Percentiles rank a stretch among this genome's conserved stretches.
Evolutionary conservation across 2,797 vertebrate genomes (phyloP).

Genomic region (Gambelia wislizenii): DNA sequence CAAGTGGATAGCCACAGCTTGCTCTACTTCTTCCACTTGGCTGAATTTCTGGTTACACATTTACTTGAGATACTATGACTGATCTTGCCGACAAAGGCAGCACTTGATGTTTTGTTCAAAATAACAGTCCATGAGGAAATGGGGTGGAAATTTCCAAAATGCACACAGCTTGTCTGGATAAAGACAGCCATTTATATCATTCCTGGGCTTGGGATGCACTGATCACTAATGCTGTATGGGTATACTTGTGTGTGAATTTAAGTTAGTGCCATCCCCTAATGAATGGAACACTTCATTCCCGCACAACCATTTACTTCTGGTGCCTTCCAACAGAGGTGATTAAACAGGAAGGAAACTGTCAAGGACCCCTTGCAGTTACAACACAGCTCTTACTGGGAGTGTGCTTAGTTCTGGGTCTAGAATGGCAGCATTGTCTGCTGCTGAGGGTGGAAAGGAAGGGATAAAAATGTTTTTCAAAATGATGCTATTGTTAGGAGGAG

Average conservation of each 20-base stretch:
- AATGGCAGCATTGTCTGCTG: slow-evolving; percentile 14
- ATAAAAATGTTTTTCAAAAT: slow-evolving; percentile 18
- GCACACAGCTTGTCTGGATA: slow-evolving; percentile 66
- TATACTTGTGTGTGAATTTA: slow-evolving; percentile 52
- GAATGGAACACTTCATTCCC: slow-evolving; percentile 56
- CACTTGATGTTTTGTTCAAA: slow-evolving; percentile 62
- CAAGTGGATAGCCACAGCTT: slow-evolving; percentile 38
- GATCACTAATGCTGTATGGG: slow-evolving; percentile 64
- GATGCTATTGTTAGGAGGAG: slow-evolving; percentile 12
- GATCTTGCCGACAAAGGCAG: slow-evolving; percentile 26
- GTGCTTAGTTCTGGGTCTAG: slow-evolving; percentile 4
- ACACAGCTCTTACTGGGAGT: slow-evolving; percentile 39
- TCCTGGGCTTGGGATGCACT: slow-evolving; percentile 66
- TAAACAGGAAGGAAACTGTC: slow-evolving; percentile 57
- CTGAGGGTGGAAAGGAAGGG: slow-evolving; percentile 13
- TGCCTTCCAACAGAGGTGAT: slow-evolving; percentile 55
- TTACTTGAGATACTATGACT: slow-evolving; percentile 18
- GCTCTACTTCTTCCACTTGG: slow-evolving; percentile 48
- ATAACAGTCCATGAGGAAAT: slow-evolving; percentile 70
- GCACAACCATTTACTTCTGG: slow-evolving; percentile 63
- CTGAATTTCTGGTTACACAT: slow-evolving; percentile 19
- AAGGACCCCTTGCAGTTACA: slow-evolving; percentile 54
- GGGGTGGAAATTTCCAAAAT: slow-evolving; percentile 79
- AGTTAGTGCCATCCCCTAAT: slow-evolving; percentile 37
- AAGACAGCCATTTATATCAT: slow-evolving; percentile 74